Evolutionary conservation across 2,797 vertebrate genomes (phyloP), one percentile per base, ranked within the genome.

Genomic region (Alauda arvensis): DNA sequence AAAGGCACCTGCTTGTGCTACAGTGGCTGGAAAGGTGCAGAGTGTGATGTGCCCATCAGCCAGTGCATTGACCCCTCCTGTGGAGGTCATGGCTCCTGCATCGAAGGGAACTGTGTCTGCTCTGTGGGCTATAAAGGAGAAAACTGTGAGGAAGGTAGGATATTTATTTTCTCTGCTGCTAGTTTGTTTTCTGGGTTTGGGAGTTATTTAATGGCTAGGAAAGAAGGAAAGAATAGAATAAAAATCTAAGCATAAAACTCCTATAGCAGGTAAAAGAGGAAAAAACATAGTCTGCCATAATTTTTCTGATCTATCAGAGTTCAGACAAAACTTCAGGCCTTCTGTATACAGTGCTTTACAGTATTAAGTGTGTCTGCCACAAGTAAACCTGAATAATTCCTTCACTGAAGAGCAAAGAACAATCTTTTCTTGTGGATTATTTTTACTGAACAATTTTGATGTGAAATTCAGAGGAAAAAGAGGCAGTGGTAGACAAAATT

Each of bases 1-100:
- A 99, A 99, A 95, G 99, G 99, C 84, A 98, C 98, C 18, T 99
- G 99, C 93, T 97, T 99, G 76, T 99, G 99, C 96, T 99, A 99
- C 97, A 99, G 98, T 51, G 99, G 99, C 94, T 99, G 99, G 99
- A 99, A 99, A 95, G 99, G 99, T 7, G 97, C 99, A 0, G 99
- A 99, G 85, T 99, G 99, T 6, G 99, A 99, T 10, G 98, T 99
- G 51, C 98, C 99, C 57, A 81, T 97, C 96, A 99, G 97, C 60
- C 99, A 99, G 95, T 99, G 99, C 91, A 98, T 99, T 67, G 98
- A 99, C 96, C 99, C 99, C 37, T 98, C 98, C 4, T 99, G 99
- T 67, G 97, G 98, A 59, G 98, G 98, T 83, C 99, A 99, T 4
- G 99, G 99, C 92, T 98, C 98, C 92, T 99, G 99, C 97, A 98